Conservation (phyloP, 2,888 invertebrate species). For the Conistra vaccinii region DNA sequence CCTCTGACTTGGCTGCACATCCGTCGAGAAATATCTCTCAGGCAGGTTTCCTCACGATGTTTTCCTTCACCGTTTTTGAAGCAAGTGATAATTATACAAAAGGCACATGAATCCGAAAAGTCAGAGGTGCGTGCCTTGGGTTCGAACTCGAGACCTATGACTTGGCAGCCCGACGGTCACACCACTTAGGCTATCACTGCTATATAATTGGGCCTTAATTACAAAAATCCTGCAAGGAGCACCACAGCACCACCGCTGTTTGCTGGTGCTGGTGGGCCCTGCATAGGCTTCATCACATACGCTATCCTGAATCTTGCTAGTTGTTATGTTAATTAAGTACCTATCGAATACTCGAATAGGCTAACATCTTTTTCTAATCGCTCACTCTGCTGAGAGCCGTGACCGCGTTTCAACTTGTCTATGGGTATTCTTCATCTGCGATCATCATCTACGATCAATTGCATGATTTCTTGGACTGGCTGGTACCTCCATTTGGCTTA, state of each 20-base stretch:
- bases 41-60: too few species aligned
- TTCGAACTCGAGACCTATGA: too few species aligned
- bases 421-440: not conserved
- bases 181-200: too few species aligned
- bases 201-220: not conserved
- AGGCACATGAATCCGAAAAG: too few species aligned
- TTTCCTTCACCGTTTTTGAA: too few species aligned
- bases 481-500: not conserved
- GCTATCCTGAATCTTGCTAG: not conserved
- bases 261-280: not conserved
- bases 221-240: not conserved
- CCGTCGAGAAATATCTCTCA: too few species aligned
- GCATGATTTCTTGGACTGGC: not conserved
- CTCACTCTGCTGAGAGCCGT: not conserved
- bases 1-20: too few species aligned
- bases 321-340: not conserved
- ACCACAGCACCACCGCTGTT: too few species aligned
- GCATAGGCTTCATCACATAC: not conserved
- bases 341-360: not conserved
- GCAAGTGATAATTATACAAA: too few species aligned
- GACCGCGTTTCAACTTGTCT: not conserved
- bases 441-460: not conserved
- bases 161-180: too few species aligned
- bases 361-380: too few species aligned
- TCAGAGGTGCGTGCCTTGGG: too few species aligned